Conservation (phyloP, 2,888 invertebrate species). For the Rugalucina vietnamica region DNA sequence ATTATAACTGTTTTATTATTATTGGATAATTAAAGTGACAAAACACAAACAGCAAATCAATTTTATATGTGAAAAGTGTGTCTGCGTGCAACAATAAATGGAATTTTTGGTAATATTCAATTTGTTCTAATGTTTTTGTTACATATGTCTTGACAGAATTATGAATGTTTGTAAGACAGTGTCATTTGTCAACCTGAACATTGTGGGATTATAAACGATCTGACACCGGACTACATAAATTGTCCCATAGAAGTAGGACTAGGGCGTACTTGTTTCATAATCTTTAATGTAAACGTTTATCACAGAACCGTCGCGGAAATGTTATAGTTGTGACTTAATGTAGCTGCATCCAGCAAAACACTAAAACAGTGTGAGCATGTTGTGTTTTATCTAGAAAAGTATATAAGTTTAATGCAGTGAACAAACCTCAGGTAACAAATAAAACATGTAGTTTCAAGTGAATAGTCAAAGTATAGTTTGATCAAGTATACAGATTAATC, state of each 20-base stretch:
- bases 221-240: neutral
- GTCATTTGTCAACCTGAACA: neutral
- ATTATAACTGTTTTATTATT: conserved; percentile 20
- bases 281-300: neutral
- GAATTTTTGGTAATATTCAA: neutral
- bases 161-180: neutral
- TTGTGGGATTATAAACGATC: neutral
- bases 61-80: neutral
- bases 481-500: neutral
- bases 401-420: neutral
- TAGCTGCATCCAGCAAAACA: neutral
- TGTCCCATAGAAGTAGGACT: neutral
- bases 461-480: neutral
- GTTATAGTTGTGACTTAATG: neutral
- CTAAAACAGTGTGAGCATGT: conserved; percentile 1
- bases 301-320: neutral
- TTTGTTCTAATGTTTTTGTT: neutral
- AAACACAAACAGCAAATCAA: neutral
- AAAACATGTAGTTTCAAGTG: neutral
- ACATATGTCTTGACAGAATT: neutral
- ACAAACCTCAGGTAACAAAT: neutral
- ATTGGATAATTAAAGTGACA: conserved; percentile 4
- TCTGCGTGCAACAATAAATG: neutral
- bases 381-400: neutral
- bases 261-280: neutral